Evolutionary conservation across 2,888 invertebrate species (phyloP).

Genomic region (Hoplodrina ambigua): DNA sequence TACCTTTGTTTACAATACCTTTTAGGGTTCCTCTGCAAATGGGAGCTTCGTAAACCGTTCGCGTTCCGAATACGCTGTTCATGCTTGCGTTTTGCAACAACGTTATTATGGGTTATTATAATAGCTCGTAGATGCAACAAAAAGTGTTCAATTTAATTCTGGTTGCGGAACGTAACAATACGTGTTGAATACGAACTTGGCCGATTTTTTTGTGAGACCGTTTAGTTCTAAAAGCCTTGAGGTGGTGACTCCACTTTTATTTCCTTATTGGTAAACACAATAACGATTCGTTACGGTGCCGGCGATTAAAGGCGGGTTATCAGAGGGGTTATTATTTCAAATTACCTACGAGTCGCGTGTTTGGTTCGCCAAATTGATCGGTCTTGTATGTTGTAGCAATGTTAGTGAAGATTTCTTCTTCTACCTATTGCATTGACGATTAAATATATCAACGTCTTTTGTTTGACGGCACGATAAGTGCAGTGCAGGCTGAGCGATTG

Average conservation of each 20-base stretch:
- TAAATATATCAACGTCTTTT: background rate
- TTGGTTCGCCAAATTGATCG: slow-evolving; percentile 27
- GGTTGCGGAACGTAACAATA: slow-evolving; percentile 67
- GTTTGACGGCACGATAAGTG: too few relatives aligned
- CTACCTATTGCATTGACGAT: slow-evolving; percentile 26
- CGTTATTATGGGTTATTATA: slow-evolving; percentile 43
- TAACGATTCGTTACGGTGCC: slow-evolving; percentile 66
- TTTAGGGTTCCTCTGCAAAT: slow-evolving; percentile 30
- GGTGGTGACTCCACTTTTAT: slow-evolving; percentile 79
- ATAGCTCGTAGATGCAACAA: slow-evolving; percentile 53
- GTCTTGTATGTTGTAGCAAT: slow-evolving; percentile 40
- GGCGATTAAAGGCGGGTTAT: slow-evolving; percentile 31
- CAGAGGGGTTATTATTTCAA: slow-evolving; percentile 47
- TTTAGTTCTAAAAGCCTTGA: slow-evolving; percentile 78
- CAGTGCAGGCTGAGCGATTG: too few relatives aligned
- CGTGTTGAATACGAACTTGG: slow-evolving; percentile 61
- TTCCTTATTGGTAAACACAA: slow-evolving; percentile 78
- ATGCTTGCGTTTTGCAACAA: slow-evolving; percentile 44
- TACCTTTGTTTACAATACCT: slow-evolving; percentile 28
- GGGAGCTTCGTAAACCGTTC: slow-evolving; percentile 15
- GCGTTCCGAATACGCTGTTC: slow-evolving; percentile 12
- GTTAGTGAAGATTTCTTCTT: slow-evolving; percentile 34
- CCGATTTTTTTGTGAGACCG: slow-evolving; percentile 63
- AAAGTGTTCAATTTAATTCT: slow-evolving; percentile 56
- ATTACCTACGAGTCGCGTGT: slow-evolving; percentile 40